Percentiles rank a stretch among this genome's conserved stretches.
These are phyloP conservation scores for Caenorhabditis virilis DNA, from an alignment of 2,888 invertebrate species.

Conservation along the genomic window DNA sequence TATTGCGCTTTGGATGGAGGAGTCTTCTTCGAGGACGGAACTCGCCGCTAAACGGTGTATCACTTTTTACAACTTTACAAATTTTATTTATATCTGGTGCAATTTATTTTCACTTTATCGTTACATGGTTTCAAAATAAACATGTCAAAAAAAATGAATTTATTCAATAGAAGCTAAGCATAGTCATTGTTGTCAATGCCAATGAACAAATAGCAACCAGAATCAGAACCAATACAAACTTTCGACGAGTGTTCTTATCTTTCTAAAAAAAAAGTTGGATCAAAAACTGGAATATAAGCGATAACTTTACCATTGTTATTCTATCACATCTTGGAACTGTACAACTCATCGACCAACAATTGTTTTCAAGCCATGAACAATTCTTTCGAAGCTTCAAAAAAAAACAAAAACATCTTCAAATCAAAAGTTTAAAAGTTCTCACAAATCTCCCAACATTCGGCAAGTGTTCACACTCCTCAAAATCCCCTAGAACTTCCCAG, in stretches of 20 bases:
- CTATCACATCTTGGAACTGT: conserved; percentile 27
- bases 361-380: conserved; percentile 12
- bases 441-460: conserved; percentile 3
- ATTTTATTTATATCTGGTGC: too few species aligned
- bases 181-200: conserved; percentile 3
- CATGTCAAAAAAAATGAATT: not conserved
- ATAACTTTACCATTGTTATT: conserved; percentile 11
- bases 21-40: conserved; percentile 64
- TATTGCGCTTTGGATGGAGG: conserved; percentile 56
- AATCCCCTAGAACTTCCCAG: not conserved
- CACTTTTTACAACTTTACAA: conserved; percentile 16
- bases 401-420: not conserved
- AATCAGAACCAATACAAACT: conserved; percentile 12
- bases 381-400: not conserved
- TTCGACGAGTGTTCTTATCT: conserved; percentile 2
- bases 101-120: too few species aligned
- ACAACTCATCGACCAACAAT: conserved; percentile 18
- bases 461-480: too few species aligned
- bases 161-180: conserved; percentile 14
- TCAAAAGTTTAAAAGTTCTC: not conserved
- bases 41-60: conserved; percentile 46
- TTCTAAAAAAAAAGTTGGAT: conserved; percentile 4
- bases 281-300: not conserved
- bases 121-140: too few species aligned
- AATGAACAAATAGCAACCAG: conserved; percentile 8